These are phyloP conservation scores for Microctonus brassicae DNA, from an alignment of 2,888 invertebrate species.

Conservation along the genomic window DNA sequence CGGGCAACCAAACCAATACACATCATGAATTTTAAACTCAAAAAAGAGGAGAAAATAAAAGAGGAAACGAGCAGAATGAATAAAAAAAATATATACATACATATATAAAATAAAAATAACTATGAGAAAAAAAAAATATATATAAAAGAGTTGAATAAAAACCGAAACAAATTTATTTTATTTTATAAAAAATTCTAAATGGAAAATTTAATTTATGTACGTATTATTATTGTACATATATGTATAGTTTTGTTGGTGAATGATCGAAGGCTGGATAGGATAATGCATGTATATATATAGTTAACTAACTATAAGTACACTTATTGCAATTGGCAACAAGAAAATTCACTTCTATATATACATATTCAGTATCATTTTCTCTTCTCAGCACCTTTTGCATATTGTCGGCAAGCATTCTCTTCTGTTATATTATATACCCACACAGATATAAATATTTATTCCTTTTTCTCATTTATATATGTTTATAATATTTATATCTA, in stretches of 20 bases:
- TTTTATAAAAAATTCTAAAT: too few relatives aligned
- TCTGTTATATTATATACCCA: background rate
- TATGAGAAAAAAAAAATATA: background rate
- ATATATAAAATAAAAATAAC: background rate
- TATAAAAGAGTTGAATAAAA: background rate
- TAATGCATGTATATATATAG: background rate
- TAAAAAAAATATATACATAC: too few relatives aligned
- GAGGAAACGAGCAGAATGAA: background rate
- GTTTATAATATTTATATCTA: too few relatives aligned
- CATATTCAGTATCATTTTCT: background rate
- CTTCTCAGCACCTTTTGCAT: background rate
- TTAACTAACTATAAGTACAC: too few relatives aligned
- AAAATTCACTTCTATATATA: background rate
- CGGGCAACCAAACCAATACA: slow-evolving; percentile 16
- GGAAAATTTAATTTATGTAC: background rate
- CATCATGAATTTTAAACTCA: background rate
- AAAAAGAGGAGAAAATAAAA: background rate
- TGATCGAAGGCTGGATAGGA: background rate
- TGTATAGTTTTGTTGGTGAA: background rate
- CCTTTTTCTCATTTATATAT: too few relatives aligned
- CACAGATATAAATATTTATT: too few relatives aligned
- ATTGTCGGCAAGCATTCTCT: too few relatives aligned
- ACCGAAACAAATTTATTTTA: background rate
- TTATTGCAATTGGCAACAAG: background rate
- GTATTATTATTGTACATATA: background rate